Evolutionary conservation across 2,113 vertebrate species (phyloP), one percentile per base, ranked within the genome.

Genomic region (Naja naja): DNA sequence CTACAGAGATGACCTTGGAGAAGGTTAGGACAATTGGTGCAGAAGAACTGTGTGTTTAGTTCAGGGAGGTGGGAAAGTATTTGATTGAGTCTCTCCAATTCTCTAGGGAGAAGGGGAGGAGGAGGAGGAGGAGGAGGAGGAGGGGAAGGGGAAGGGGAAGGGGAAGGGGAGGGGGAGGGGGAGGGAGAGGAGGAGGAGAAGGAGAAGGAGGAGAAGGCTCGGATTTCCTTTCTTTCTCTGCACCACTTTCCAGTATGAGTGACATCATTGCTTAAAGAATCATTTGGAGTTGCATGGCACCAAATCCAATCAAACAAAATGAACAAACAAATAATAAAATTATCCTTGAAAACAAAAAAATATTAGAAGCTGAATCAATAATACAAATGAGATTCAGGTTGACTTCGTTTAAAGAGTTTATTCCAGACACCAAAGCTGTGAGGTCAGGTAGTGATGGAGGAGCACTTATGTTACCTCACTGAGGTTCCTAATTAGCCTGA

Each of bases 371-470:
- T 52, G 12, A 60, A 16, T 43, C 34, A 93, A 93, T 86, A 53
- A 93, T 52, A 10, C 92, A 60, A 86, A 43, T 2, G 58, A 60
- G 74, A 53, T 64, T 45, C 74, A 60, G 30, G 60, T 23, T 39
- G 89, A 60, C 12, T 93, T 90, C 52, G 90, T 39, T 85, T 64
- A 93, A 93, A 93, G 85, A 90, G 60, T 93, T 93, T 93, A 93
- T 93, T 93, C 74, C 18, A 9, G 45, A 60, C 92, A 86, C 92
- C 92, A 90, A 89, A 53, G 27, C 20, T 64, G 45, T 86, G 47
- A 34, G 43, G 58, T 20, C 27, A 52, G 45, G 45, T 18, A 43
- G 8, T 43, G 43, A 9, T 9, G 60, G 14, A 86, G 45, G 12
- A 53, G 23, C 18, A 27, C 52, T 86, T 23, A 86, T 4, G 20